A percentile compares a stretch with the other conserved stretches of the same genome.
These are phyloP conservation scores for Dastarcus helophoroides DNA, from an alignment of 2,888 invertebrate species.

Conservation along the genomic window DNA sequence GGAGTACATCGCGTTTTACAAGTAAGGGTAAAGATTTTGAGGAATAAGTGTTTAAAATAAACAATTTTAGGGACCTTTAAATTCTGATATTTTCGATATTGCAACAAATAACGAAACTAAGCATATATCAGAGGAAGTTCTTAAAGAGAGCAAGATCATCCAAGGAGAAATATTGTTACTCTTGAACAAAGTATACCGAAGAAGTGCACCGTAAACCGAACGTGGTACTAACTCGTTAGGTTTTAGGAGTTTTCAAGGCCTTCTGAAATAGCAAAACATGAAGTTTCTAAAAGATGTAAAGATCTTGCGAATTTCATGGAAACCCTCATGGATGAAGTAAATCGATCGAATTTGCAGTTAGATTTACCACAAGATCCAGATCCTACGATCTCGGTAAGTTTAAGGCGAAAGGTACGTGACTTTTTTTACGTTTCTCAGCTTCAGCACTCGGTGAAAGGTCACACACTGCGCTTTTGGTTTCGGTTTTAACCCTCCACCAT, in stretches of 20 bases:
- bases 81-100: constrained; percentile 62
- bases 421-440: constrained; percentile 3
- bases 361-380: constrained; percentile 50
- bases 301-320: constrained; percentile 67
- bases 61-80: constrained; percentile 54
- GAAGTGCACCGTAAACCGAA: neutral
- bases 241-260: constrained; percentile 29
- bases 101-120: constrained; percentile 30
- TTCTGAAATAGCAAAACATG: constrained; percentile 47
- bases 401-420: constrained; percentile 21
- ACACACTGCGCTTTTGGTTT: too few relatives aligned
- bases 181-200: constrained; percentile 47
- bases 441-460: neutral
- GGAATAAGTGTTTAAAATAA: neutral
- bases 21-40: constrained; percentile 42
- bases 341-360: constrained; percentile 46
- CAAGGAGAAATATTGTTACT: constrained; percentile 56
- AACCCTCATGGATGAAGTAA: constrained; percentile 55
- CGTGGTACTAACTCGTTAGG: constrained; percentile 4
- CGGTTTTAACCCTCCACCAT: too few relatives aligned
- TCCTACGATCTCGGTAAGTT: constrained; percentile 51
- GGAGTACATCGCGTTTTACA: constrained; percentile 71
- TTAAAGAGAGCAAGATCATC: constrained; percentile 46
- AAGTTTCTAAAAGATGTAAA: constrained; percentile 58
- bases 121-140: constrained; percentile 47